Conservation (phyloP, 2,797 vertebrate genomes). For the Astyanax mexicanus region DNA sequence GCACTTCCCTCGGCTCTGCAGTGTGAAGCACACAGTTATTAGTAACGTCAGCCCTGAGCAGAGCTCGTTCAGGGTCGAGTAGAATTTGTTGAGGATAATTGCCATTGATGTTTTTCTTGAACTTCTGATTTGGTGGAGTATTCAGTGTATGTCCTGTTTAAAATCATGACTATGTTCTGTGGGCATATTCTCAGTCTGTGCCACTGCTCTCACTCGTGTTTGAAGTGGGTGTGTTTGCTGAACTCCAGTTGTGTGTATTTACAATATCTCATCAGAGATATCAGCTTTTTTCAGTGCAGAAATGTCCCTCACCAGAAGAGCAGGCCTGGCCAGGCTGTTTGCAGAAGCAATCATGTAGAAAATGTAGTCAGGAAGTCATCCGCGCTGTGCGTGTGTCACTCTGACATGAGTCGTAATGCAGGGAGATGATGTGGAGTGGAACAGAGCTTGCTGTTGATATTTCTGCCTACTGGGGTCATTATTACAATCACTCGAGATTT, state of each 20-base stretch:
- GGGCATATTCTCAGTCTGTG: background rate
- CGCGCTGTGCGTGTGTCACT: constrained; percentile 1
- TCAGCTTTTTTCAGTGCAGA: background rate
- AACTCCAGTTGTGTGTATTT: background rate
- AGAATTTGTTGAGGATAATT: background rate
- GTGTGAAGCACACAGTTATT: background rate
- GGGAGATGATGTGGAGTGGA: background rate
- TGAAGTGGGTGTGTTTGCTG: background rate
- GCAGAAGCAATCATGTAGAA: constrained; percentile 1
- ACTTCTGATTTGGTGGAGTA: background rate
- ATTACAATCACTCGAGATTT: constrained; percentile 5
- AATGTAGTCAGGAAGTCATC: background rate
- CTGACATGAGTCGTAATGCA: background rate
- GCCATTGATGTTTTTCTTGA: background rate
- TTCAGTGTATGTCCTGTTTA: background rate
- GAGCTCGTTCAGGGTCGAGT: background rate
- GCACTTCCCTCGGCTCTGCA: background rate
- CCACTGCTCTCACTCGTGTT: background rate
- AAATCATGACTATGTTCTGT: background rate
- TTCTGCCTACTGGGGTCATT: background rate
- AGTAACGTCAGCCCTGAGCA: background rate
- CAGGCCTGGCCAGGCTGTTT: background rate
- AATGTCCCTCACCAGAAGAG: background rate
- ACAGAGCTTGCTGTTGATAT: constrained; percentile 9
- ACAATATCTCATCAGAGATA: background rate